These are phyloP conservation scores for Argentina silus DNA, from an alignment of 2,797 vertebrate genomes.

Conservation along the genomic window DNA sequence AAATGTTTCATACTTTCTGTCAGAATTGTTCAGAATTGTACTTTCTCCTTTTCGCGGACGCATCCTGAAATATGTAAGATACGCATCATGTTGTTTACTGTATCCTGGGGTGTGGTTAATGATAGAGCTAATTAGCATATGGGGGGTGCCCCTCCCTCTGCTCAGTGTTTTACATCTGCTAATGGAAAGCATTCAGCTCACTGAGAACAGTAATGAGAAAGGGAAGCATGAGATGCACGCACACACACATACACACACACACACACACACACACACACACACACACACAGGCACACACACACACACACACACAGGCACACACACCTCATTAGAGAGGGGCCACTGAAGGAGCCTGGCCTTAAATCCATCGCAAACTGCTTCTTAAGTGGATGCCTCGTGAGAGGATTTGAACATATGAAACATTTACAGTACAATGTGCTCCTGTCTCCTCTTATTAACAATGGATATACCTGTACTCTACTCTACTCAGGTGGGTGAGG, in stretches of 20 bases:
- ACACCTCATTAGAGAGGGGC: neutral
- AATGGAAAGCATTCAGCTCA: conserved; percentile 59
- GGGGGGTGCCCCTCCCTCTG: conserved; percentile 60
- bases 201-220: conserved; percentile 42
- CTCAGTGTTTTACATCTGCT: conserved; percentile 59
- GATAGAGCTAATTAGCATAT: conserved; percentile 64
- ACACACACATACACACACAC: neutral
- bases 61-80: neutral
- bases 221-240: neutral
- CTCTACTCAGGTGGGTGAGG: no score
- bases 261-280: conserved; percentile 3
- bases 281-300: neutral
- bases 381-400: no score
- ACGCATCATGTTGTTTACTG: conserved; percentile 7
- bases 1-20: no score
- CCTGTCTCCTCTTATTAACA: no score
- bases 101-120: conserved; percentile 51
- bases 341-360: neutral
- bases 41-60: no score
- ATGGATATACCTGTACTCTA: no score
- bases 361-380: neutral
- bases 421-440: no score
- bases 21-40: no score
- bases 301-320: neutral
- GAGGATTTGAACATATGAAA: no score